Percentiles rank a stretch among this genome's conserved stretches.
Evolutionary conservation across 2,797 vertebrate species (phyloP).

Genomic region (Amblyraja radiata): DNA sequence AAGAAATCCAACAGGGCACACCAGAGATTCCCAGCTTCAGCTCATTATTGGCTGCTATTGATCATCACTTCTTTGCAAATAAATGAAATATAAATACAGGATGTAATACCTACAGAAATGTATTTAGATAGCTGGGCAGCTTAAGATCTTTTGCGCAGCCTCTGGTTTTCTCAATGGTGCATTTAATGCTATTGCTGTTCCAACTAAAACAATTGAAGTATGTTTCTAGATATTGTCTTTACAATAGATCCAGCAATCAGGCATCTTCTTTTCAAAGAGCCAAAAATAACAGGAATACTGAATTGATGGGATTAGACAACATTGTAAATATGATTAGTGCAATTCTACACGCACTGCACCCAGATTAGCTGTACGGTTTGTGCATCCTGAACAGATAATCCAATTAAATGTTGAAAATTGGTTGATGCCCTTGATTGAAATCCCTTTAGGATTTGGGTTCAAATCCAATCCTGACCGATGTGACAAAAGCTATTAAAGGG

Average conservation of each 20-base stretch:
- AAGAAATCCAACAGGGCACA: not conserved
- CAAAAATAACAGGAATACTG: not conserved
- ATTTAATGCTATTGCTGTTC: not conserved
- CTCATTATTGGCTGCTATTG: not conserved
- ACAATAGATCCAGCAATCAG: not conserved
- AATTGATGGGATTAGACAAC: not conserved
- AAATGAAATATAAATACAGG: not conserved
- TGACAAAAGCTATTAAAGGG: slow-evolving; percentile 24
- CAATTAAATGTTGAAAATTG: slow-evolving; percentile 27
- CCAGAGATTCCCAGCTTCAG: not conserved
- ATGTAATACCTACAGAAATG: not conserved
- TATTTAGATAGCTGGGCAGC: not conserved
- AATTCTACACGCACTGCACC: not conserved
- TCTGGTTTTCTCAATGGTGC: not conserved
- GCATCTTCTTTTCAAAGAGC: not conserved
- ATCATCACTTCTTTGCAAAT: not conserved
- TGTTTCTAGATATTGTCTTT: not conserved
- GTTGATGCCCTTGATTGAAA: not conserved
- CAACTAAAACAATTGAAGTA: not conserved
- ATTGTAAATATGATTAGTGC: slow-evolving; percentile 4
- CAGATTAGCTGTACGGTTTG: not conserved
- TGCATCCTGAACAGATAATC: slow-evolving; percentile 26
- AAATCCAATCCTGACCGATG: slow-evolving; percentile 9
- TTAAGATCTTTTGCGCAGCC: not conserved
- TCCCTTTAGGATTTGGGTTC: slow-evolving; percentile 1